Evolutionary conservation across 30 jellyfish, hydroid and myxozoan genomes (phyloP).

Genomic region (Pelagia noctiluca): DNA sequence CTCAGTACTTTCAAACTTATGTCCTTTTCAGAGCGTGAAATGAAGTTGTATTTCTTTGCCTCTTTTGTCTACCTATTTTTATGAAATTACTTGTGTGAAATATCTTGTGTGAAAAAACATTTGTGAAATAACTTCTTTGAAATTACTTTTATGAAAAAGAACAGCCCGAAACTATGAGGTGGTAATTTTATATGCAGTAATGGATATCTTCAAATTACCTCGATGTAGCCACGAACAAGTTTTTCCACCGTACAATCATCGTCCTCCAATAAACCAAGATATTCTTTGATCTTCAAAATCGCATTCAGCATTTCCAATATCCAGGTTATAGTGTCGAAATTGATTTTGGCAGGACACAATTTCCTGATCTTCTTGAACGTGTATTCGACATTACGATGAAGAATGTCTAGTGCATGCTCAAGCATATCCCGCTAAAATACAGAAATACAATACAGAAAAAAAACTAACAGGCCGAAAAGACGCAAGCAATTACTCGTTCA

Average conservation of each 20-base stretch:
- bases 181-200: not conserved
- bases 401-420: constrained; percentile 12
- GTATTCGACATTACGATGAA: constrained; percentile 33
- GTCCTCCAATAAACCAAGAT: constrained; percentile 45
- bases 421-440: constrained; percentile 32
- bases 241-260: constrained; percentile 3
- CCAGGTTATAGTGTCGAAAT: constrained; percentile 62
- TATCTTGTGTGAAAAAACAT: too few relatives aligned
- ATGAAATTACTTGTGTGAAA: too few relatives aligned
- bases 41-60: too few relatives aligned
- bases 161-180: not conserved
- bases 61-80: too few relatives aligned
- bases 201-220: constrained; percentile 1
- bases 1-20: too few relatives aligned
- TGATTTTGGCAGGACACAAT: constrained; percentile 44
- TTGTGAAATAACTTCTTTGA: too few relatives aligned
- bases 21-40: too few relatives aligned
- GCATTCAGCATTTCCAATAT: constrained; percentile 61
- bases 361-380: constrained; percentile 39
- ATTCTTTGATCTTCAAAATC: constrained; percentile 30
- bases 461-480: not conserved
- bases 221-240: constrained; percentile 8
- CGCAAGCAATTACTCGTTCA: not conserved
- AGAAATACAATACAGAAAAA: not conserved
- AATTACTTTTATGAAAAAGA: not conserved